Evolutionary conservation across 2,797 vertebrate species (phyloP).

Genomic region (Chloroceryle amazona): DNA sequence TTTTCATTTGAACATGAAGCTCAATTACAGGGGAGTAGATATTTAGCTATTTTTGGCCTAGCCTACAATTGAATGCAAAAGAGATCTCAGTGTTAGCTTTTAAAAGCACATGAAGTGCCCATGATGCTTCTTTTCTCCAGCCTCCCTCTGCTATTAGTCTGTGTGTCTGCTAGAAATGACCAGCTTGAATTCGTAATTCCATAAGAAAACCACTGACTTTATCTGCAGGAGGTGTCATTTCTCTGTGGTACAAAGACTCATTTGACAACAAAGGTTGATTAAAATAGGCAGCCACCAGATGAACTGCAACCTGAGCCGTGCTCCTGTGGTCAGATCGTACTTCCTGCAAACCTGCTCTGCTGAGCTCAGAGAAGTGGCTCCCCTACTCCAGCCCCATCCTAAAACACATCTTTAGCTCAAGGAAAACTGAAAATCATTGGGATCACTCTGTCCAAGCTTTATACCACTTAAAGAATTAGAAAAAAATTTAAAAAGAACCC

Average conservation of each 20-base stretch:
- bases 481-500: not conserved
- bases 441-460: not conserved
- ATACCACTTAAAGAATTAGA: not conserved
- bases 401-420: not conserved
- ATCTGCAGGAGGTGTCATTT: not conserved
- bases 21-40: not conserved
- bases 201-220: not conserved
- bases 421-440: not conserved
- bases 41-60: not conserved
- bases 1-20: not conserved
- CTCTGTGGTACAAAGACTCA: not conserved
- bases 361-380: not conserved
- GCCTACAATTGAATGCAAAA: not conserved
- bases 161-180: not conserved
- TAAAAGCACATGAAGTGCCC: not conserved
- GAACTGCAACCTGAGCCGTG: not conserved
- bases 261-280: not conserved
- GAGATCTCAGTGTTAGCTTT: not conserved
- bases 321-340: rapidly evolving
- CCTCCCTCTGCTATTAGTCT: not conserved
- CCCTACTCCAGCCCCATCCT: not conserved
- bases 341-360: not conserved
- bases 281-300: not conserved
- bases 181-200: not conserved
- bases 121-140: not conserved